Conservation (phyloP, 2,113 vertebrate species). For the Bostrychus sinensis region DNA sequence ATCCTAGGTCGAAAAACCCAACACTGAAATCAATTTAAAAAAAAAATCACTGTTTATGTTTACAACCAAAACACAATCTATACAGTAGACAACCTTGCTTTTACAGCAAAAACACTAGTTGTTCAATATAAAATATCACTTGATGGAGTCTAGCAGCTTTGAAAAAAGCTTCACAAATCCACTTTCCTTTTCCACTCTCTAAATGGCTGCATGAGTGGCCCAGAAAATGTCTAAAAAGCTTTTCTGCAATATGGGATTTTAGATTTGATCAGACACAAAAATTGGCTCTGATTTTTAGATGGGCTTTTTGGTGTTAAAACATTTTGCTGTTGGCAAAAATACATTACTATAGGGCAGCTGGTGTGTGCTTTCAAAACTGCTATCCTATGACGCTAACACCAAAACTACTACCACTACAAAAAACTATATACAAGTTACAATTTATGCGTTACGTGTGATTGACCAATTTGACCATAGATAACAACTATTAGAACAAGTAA, state of each 20-base stretch:
- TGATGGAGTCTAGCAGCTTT: background rate
- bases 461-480: background rate
- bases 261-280: background rate
- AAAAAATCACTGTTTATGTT: no score
- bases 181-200: background rate
- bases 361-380: background rate
- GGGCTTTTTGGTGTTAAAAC: conserved; percentile 3
- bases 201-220: background rate
- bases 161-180: conserved; percentile 3
- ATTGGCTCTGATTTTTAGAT: conserved; percentile 14
- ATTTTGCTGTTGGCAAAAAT: background rate
- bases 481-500: background rate
- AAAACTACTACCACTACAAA: background rate
- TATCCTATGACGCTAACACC: background rate
- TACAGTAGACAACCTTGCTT: background rate
- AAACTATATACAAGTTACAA: background rate
- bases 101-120: background rate
- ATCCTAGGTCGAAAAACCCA: no score
- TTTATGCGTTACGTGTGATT: no score
- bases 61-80: background rate
- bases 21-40: no score
- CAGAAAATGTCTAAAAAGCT: conserved; percentile 11
- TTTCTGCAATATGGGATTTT: conserved; percentile 6
- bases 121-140: background rate
- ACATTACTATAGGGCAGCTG: background rate